Conservation (phyloP, 2,113 vertebrate species). For the Gorilla gorilla region DNA sequence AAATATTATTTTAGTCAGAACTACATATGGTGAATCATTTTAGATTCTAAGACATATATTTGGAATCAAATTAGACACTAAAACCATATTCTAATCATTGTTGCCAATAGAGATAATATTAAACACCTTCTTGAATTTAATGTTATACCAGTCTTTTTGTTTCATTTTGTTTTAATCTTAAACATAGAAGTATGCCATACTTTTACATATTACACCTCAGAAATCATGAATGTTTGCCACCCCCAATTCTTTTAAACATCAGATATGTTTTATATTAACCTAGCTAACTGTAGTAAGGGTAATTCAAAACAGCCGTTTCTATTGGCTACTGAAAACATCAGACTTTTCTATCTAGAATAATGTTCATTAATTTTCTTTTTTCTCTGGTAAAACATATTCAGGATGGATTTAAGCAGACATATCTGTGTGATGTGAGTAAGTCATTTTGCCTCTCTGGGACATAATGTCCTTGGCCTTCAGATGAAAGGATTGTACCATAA, state of each 20-base stretch:
- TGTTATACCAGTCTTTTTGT: slow-evolving; percentile 6
- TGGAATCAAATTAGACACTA: slow-evolving; percentile 77
- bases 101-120: slow-evolving; percentile 70
- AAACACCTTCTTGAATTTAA: slow-evolving; percentile 65
- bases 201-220: background rate
- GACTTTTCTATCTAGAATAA: background rate
- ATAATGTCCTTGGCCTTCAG: background rate
- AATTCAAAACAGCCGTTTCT: background rate
- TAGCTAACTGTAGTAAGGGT: background rate
- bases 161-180: slow-evolving; percentile 58
- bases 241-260: background rate
- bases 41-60: slow-evolving; percentile 72
- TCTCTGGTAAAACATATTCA: background rate
- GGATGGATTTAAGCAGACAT: background rate
- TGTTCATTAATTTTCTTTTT: background rate
- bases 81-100: slow-evolving; percentile 60
- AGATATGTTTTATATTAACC: background rate
- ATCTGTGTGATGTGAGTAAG: background rate
- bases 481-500: background rate
- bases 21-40: slow-evolving; percentile 77
- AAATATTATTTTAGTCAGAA: slow-evolving; percentile 88
- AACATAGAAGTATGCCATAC: background rate
- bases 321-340: background rate
- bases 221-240: slow-evolving; percentile 25
- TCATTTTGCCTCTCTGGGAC: background rate